A percentile compares a stretch with the other conserved stretches of the same genome.
These are phyloP conservation scores for Onychostruthus taczanowskii DNA, from an alignment of 2,113 vertebrate genomes.

Conservation along the genomic window DNA sequence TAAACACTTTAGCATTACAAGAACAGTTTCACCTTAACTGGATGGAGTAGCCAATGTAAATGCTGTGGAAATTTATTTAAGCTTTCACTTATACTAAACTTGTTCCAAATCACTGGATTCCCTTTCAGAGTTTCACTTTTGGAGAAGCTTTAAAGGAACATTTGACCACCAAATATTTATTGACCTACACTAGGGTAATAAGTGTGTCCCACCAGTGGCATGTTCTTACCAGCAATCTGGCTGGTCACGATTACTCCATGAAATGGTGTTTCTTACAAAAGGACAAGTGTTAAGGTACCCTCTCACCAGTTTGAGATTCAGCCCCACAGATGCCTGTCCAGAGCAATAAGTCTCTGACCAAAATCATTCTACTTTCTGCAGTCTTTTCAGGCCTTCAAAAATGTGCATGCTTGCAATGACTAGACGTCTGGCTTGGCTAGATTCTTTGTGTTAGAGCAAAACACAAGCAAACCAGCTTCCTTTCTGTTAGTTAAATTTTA, in stretches of 20 bases:
- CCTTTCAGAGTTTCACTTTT: not conserved
- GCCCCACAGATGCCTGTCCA: not conserved
- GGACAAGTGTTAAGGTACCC: not conserved
- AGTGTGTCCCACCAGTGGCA: not conserved
- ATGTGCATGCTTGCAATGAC: not conserved
- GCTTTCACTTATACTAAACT: not conserved
- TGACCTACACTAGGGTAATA: not conserved
- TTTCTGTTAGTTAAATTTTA: not conserved
- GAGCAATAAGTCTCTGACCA: not conserved
- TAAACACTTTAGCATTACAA: not conserved
- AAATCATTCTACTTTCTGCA: not conserved
- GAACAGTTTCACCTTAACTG: not conserved
- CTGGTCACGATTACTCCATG: accelerated
- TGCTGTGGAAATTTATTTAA: not conserved
- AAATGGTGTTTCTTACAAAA: not conserved
- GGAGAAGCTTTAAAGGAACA: not conserved
- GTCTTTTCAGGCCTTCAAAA: not conserved
- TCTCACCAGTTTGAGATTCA: not conserved
- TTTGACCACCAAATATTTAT: not conserved
- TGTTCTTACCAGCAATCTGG: not conserved
- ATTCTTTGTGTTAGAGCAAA: not conserved
- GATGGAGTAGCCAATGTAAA: not conserved
- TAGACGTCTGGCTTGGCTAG: not conserved
- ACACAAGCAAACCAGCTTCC: not conserved
- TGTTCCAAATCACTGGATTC: not conserved